These are phyloP conservation scores for Gymnothorax javanicus DNA, from an alignment of 2,797 vertebrate species.

Conservation along the genomic window DNA sequence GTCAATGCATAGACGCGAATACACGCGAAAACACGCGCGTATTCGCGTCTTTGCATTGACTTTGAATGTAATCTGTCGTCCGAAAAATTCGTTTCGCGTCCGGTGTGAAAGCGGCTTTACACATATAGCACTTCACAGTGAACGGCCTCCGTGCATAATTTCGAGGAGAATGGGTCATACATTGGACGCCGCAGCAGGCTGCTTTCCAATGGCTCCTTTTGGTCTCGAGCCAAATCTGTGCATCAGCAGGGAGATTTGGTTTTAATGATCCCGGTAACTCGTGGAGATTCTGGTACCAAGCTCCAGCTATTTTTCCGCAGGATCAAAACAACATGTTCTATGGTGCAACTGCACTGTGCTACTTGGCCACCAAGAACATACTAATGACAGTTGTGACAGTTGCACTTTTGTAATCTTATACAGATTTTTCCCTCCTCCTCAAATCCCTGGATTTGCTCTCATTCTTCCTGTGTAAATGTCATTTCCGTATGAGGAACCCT, in stretches of 20 bases:
- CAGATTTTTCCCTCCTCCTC: not conserved
- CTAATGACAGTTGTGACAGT: not conserved
- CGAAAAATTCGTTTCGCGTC: no score
- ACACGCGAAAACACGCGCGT: no score
- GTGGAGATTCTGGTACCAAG: not conserved
- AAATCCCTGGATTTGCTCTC: not conserved
- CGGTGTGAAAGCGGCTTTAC: not conserved
- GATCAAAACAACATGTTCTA: not conserved
- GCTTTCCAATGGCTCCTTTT: not conserved
- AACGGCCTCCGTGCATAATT: not conserved
- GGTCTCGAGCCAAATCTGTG: not conserved
- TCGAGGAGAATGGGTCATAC: not conserved
- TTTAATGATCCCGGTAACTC: not conserved
- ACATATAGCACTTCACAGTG: not conserved
- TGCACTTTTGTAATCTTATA: not conserved
- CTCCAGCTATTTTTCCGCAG: not conserved
- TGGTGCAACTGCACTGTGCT: not conserved
- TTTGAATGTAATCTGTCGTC: no score
- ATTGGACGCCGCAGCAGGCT: not conserved
- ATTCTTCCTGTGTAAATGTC: not conserved
- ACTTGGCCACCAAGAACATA: not conserved
- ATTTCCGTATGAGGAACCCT: conserved; percentile 47
- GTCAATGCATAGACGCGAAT: no score
- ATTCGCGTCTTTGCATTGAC: no score
- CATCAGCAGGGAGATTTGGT: not conserved